Evolutionary conservation across 2,888 invertebrate genomes (phyloP).

Genomic region (Limnephilus auricula): DNA sequence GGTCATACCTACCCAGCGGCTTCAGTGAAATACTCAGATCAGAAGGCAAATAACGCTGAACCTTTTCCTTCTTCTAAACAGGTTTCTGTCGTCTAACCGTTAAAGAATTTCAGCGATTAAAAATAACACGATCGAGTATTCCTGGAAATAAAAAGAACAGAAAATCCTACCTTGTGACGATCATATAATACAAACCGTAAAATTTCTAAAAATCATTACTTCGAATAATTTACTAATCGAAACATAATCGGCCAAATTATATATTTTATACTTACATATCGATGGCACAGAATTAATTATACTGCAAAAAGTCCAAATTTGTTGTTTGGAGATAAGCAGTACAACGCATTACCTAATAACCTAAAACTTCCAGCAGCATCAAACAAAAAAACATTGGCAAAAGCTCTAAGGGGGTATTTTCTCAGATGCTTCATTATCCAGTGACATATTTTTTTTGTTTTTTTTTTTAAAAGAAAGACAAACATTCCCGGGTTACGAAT

Average conservation of each 20-base stretch:
- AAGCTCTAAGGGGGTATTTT: too few relatives aligned
- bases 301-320: too few relatives aligned
- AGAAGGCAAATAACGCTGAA: not conserved
- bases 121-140: not conserved
- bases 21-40: not conserved
- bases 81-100: not conserved
- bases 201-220: not conserved
- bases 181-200: not conserved
- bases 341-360: too few relatives aligned
- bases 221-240: not conserved
- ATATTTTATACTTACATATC: too few relatives aligned
- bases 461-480: too few relatives aligned
- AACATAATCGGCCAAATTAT: not conserved
- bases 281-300: too few relatives aligned
- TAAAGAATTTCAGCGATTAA: not conserved
- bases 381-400: too few relatives aligned
- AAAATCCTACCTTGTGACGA: not conserved
- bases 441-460: too few relatives aligned
- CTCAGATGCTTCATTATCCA: too few relatives aligned
- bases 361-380: too few relatives aligned
- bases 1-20: not conserved
- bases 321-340: too few relatives aligned
- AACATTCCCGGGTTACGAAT: too few relatives aligned
- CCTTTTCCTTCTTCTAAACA: not conserved
- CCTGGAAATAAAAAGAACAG: not conserved